Percentiles rank a stretch among this genome's conserved stretches.
phyloP scores from a whole-genome alignment of 1,140 invertebrate species.

The Bilobella aurantiaca region DNA sequence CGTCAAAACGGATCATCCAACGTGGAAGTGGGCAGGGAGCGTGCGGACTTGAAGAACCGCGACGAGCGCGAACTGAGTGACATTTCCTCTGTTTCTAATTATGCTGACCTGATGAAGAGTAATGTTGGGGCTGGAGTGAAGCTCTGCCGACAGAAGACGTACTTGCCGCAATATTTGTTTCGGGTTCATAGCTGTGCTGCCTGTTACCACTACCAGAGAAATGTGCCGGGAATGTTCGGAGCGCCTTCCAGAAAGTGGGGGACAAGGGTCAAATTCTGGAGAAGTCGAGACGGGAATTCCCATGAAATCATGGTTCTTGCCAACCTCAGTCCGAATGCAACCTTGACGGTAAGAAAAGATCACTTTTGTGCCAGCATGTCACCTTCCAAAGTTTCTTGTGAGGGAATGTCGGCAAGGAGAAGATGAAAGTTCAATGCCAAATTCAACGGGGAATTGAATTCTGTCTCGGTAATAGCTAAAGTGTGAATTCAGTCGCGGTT shows the following conservation, averaged over 20 bases:
- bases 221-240: slow-evolving; percentile 3
- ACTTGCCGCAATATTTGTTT: not conserved
- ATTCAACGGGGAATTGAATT: too few relatives aligned
- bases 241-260: not conserved
- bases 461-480: too few relatives aligned
- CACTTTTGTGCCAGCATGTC: not conserved
- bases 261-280: not conserved
- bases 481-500: too few relatives aligned
- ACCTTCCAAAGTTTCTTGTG: not conserved
- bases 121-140: not conserved
- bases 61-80: too few relatives aligned
- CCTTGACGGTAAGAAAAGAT: not conserved
- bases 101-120: not conserved
- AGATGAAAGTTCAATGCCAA: not conserved
- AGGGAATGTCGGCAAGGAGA: not conserved
- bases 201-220: slow-evolving; percentile 5
- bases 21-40: not conserved
- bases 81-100: not conserved
- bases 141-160: not conserved
- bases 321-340: not conserved
- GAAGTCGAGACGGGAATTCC: not conserved
- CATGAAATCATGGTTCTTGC: slow-evolving; percentile 3
- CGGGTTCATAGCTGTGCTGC: not conserved
- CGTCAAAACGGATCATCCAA: too few relatives aligned
- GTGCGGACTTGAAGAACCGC: not conserved